A percentile compares a stretch with the other conserved stretches of the same genome.
phyloP scores from a whole-genome alignment of 2,888 invertebrate species.

The Hydriomena furcata region DNA sequence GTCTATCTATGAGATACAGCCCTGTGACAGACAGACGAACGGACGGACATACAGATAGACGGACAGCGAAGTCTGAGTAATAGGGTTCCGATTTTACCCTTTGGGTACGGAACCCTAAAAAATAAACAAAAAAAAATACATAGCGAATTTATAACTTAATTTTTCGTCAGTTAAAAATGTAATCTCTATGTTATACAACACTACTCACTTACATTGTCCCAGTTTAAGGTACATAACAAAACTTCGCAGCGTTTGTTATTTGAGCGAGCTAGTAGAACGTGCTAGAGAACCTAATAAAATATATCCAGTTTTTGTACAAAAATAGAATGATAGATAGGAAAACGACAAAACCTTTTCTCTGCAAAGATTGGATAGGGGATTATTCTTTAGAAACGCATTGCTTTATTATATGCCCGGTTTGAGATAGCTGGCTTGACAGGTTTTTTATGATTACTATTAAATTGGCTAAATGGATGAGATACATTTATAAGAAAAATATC shows the following conservation, averaged over 20 bases:
- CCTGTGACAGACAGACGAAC: no score
- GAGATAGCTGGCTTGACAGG: background rate
- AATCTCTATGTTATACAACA: background rate
- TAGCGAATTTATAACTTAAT: no score
- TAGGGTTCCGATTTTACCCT: no score
- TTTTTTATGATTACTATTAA: conserved; percentile 4
- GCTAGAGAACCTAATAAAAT: conserved; percentile 29
- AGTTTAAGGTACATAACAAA: conserved; percentile 1
- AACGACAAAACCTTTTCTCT: conserved; percentile 14
- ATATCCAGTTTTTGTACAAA: conserved; percentile 16
- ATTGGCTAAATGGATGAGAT: no score
- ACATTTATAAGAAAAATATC: no score
- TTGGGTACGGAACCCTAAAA: no score
- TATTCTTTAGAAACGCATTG: conserved; percentile 4
- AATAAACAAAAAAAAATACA: no score
- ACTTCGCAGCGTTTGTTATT: conserved; percentile 25
- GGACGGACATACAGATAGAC: no score
- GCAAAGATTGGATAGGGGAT: conserved; percentile 22
- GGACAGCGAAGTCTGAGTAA: no score
- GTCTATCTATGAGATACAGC: no score
- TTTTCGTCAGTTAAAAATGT: background rate
- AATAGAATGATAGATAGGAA: conserved; percentile 31
- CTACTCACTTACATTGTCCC: background rate
- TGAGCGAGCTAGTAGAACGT: conserved; percentile 25
- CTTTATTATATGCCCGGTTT: conserved; percentile 6